Evolutionary conservation across 2,888 invertebrate genomes (phyloP).

Genomic region (Trichopoda pennipes): DNA sequence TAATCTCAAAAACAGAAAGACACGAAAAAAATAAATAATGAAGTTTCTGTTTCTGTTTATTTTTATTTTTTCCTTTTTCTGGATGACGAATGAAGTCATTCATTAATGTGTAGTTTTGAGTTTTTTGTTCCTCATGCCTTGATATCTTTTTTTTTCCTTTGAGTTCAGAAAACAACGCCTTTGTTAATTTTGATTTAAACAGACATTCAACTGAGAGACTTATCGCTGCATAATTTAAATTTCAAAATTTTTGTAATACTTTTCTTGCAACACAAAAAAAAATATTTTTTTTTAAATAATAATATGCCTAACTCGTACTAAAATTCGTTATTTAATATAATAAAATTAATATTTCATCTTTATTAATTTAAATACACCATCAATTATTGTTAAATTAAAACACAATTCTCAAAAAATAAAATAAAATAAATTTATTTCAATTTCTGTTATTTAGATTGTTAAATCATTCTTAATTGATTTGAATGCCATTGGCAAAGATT

Average conservation of each 20-base stretch:
- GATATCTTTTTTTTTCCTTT: constrained; percentile 10
- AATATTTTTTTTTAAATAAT: not conserved
- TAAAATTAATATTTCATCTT: no score
- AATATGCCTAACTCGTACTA: not conserved
- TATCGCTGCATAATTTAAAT: constrained; percentile 52
- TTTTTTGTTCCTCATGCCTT: constrained; percentile 23
- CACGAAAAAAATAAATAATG: constrained; percentile 33
- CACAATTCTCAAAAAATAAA: not conserved
- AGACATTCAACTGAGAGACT: constrained; percentile 45
- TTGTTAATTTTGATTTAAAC: constrained; percentile 63
- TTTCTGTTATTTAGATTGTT: not conserved
- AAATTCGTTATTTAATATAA: not conserved
- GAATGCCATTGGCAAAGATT: constrained; percentile 7
- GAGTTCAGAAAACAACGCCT: constrained; percentile 60
- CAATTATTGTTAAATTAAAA: not conserved
- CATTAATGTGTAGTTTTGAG: constrained; percentile 34
- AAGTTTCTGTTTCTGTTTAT: constrained; percentile 32
- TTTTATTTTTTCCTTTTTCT: constrained; percentile 6
- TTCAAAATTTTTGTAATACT: not conserved
- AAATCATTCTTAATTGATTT: not conserved
- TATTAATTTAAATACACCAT: not conserved
- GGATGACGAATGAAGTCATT: constrained; percentile 67
- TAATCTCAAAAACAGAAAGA: constrained; percentile 5
- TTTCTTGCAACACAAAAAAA: not conserved
- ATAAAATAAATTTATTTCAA: not conserved